phyloP scores from a whole-genome alignment of 2,888 invertebrate genomes.

The Belgica antarctica region DNA sequence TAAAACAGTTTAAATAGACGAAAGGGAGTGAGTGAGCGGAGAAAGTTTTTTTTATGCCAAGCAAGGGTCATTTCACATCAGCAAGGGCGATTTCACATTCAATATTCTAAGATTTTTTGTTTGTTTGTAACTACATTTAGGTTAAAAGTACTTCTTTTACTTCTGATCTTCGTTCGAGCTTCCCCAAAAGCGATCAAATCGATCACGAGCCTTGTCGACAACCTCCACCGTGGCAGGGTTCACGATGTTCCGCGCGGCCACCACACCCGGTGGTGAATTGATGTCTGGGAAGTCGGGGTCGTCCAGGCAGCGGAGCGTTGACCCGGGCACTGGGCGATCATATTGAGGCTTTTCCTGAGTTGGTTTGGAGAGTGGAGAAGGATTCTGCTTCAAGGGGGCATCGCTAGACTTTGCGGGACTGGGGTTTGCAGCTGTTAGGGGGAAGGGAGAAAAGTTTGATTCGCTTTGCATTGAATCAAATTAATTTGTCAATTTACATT shows the following conservation, averaged over 20 bases:
- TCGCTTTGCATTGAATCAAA: background rate
- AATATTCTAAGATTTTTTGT: constrained; percentile 15
- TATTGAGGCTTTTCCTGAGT: constrained; percentile 45
- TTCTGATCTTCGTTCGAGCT: constrained; percentile 23
- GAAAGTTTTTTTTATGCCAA: constrained; percentile 10
- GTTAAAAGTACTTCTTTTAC: constrained; percentile 7
- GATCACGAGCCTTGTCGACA: constrained; percentile 64
- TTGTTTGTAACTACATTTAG: background rate
- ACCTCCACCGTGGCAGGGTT: constrained; percentile 31
- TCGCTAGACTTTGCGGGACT: constrained; percentile 16
- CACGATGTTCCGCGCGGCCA: constrained; percentile 1
- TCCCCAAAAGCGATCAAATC: constrained; percentile 83
- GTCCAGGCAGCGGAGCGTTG: constrained; percentile 58
- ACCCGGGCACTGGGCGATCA: constrained; percentile 56
- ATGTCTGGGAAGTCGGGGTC: constrained; percentile 57
- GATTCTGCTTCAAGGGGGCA: background rate
- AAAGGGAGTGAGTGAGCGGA: constrained; percentile 6
- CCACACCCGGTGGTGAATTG: constrained; percentile 45
- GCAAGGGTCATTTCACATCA: constrained; percentile 9
- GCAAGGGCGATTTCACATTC: constrained; percentile 34
- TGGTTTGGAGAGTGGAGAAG: background rate
- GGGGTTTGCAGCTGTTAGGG: background rate
- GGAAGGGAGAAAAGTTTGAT: background rate
- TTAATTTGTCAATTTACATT: constrained; percentile 57
- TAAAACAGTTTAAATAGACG: constrained; percentile 17